These are phyloP conservation scores for Nymphalis urticae DNA, from an alignment of 2,888 invertebrate genomes.

Conservation along the genomic window DNA sequence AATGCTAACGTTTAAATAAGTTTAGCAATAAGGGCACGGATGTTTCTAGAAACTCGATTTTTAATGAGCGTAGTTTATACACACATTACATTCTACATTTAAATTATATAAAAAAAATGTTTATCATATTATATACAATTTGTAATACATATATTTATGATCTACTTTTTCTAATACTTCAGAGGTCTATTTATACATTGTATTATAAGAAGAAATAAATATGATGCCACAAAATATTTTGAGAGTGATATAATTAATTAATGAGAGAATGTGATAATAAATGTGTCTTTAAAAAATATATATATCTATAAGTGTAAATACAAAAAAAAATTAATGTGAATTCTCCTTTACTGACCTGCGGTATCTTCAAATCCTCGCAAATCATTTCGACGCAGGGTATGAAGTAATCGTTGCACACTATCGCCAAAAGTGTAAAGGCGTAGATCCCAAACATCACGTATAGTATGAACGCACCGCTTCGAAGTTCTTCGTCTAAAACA, in stretches of 20 bases:
- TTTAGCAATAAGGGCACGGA: not conserved
- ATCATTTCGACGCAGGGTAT: constrained; percentile 94
- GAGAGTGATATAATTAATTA: too few relatives aligned
- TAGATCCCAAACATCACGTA: constrained; percentile 90
- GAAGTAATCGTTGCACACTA: constrained; percentile 96
- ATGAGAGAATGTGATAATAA: too few relatives aligned
- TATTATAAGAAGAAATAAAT: too few relatives aligned
- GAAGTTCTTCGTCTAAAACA: constrained; percentile 84
- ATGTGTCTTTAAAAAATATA: too few relatives aligned
- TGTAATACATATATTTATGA: too few relatives aligned
- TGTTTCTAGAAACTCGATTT: not conserved
- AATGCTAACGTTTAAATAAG: not conserved
- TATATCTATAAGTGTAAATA: too few relatives aligned
- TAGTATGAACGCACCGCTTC: constrained; percentile 88
- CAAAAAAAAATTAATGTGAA: not conserved
- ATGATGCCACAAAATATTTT: too few relatives aligned
- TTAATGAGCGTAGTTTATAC: not conserved
- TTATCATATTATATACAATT: too few relatives aligned
- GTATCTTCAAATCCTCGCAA: constrained; percentile 88
- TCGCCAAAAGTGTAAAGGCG: constrained; percentile 91
- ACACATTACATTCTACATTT: not conserved
- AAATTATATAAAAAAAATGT: too few relatives aligned
- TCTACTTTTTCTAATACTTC: too few relatives aligned
- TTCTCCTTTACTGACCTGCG: constrained; percentile 72
- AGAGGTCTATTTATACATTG: too few relatives aligned